Conservation (phyloP, 2,113 vertebrate genomes). For the Sceloporus tristichus region DNA sequence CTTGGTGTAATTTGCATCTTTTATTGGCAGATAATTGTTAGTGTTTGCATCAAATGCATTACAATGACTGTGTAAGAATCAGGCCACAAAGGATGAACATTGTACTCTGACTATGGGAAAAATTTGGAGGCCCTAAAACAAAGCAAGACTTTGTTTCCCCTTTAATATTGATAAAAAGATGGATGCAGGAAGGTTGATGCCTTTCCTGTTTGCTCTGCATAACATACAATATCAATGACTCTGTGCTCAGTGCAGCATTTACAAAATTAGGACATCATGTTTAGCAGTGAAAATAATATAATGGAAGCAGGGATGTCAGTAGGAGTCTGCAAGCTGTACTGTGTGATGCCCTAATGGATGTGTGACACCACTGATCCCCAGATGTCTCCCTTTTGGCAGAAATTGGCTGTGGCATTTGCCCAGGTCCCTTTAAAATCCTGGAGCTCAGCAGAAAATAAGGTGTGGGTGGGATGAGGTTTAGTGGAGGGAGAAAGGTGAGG, state of each 20-base stretch:
- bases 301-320: no score
- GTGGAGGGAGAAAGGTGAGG: no score
- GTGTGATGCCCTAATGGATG: no score
- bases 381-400: no score
- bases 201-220: neutral
- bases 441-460: no score
- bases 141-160: neutral
- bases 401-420: no score
- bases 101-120: neutral
- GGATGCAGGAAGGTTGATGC: neutral
- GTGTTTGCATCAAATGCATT: slow-evolving; percentile 10
- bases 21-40: slow-evolving; percentile 16
- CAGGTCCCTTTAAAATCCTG: no score
- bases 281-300: neutral
- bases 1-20: slow-evolving; percentile 15
- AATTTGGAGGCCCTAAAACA: neutral
- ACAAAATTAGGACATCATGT: neutral
- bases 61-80: neutral
- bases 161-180: neutral
- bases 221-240: neutral
- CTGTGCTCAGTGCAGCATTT: neutral
- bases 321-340: no score
- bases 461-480: no score
- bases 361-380: no score
- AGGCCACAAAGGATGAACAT: neutral